Evolutionary conservation across 2,113 vertebrate genomes (phyloP).

Genomic region (Hemichromis elongatus): DNA sequence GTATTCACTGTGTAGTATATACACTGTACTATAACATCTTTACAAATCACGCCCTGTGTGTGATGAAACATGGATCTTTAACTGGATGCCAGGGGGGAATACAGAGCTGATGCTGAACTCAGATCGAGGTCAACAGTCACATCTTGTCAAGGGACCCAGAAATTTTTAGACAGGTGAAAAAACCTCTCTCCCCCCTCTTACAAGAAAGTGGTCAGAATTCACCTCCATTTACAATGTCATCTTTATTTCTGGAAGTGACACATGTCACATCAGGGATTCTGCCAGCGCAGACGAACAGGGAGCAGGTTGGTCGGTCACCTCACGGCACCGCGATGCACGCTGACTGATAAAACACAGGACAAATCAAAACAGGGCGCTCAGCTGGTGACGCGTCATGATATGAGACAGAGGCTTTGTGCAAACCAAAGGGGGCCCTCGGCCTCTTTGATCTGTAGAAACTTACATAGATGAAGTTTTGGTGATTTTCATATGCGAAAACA

Average conservation of each 20-base stretch:
- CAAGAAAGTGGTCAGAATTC: not conserved
- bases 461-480: not conserved
- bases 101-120: not conserved
- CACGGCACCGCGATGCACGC: not conserved
- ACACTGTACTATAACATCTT: conserved; percentile 31
- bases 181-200: not conserved
- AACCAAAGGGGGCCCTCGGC: not conserved
- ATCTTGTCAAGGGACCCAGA: not conserved
- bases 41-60: not conserved
- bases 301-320: conserved; percentile 11
- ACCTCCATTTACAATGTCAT: not conserved
- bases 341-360: conserved; percentile 11
- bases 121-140: not conserved
- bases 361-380: not conserved
- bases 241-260: conserved; percentile 23
- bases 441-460: not conserved
- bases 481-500: not conserved
- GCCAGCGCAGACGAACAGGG: not conserved
- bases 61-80: not conserved
- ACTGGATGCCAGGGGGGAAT: not conserved
- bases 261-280: not conserved
- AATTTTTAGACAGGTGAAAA: not conserved
- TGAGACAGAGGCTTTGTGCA: not conserved
- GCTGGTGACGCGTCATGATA: not conserved
- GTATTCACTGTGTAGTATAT: conserved; percentile 26